Base-by-base conservation (phyloP, 2,113 vertebrate species). In the Cichladusa arquata region DNA sequence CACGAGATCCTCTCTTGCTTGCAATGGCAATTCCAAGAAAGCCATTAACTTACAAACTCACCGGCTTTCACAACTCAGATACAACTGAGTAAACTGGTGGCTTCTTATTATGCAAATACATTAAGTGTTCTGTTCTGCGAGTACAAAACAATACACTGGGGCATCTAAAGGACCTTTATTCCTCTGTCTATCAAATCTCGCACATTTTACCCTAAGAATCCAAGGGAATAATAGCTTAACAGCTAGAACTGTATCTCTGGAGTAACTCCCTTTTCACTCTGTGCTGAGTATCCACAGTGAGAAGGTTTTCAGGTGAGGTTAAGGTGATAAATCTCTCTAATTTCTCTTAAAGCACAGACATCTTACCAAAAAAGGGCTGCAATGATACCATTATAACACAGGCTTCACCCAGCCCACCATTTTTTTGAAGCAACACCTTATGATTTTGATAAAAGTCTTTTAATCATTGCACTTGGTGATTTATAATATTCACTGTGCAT, bases 31-130 rank as follows among this genome's bases (percentile, higher is more conserved):
- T 86, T 83, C 81, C 34, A 64, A 90, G 81, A 58, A 81, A 93
- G 90, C 65, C 57, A 76, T 82, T 90, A 90, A 90, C 82, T 80
- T 69, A 77, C n/a, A 72, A 85, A 86, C 82, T 72, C 91, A 65
- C 65, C 90, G 53, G 48, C 70, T 88, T 76, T 80, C 80, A 90
- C 62, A 86, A 69, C 66, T 83, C 79, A 33, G 29, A 74, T 81
- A 74, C 69, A 80, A 80, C 62, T 23, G 57, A 82, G 71, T 73
- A 60, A 86, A 92, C 36, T 48, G 61, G 70, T 66, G 51, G 25
- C 60, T 91, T 86, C 73, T 89, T 50, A 81, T 56, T 80, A 91
- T 74, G 85, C 65, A 93, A 91, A 93, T 70, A 70, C 56, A 61
- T 22, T 11, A 72, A 64, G 69, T 51, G 71, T 51, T 88, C 86